Conservation (phyloP, 2,888 invertebrate genomes). For the Stegophylla sp. region DNA sequence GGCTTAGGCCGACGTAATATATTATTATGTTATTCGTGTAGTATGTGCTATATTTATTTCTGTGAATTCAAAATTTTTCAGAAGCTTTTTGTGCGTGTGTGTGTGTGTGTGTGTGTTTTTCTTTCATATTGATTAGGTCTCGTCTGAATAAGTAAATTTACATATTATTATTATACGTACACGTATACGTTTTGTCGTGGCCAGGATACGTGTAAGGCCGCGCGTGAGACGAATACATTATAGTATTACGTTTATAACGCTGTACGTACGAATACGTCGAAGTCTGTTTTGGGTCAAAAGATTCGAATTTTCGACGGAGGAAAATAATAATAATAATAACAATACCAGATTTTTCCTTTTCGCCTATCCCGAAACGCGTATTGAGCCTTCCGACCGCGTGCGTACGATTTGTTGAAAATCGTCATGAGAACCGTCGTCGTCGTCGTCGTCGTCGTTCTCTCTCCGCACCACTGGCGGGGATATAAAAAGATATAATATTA, state of each 20-base stretch:
- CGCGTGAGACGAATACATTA: constrained; percentile 54
- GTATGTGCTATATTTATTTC: not conserved
- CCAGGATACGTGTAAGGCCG: not conserved
- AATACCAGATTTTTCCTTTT: constrained; percentile 33
- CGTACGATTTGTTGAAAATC: not conserved
- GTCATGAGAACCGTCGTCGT: not conserved
- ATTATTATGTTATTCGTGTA: not conserved
- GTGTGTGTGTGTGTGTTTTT: not conserved
- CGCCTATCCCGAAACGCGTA: constrained; percentile 30
- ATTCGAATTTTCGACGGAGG: constrained; percentile 30
- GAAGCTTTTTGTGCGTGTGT: not conserved
- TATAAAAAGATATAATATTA: not conserved
- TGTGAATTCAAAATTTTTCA: not conserved
- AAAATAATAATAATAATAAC: not conserved
- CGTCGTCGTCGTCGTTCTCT: no score
- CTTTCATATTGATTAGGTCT: constrained; percentile 38
- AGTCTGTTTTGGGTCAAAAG: constrained; percentile 47
- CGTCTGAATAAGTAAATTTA: constrained; percentile 34
- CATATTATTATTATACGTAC: no score
- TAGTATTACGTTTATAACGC: no score
- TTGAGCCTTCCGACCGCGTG: not conserved
- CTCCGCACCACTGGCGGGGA: no score
- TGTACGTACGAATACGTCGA: not conserved
- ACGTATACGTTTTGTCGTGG: not conserved
- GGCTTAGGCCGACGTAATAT: no score